Evolutionary conservation across 2,797 vertebrate genomes (phyloP).

Genomic region (Enteromius fasciolatus): DNA sequence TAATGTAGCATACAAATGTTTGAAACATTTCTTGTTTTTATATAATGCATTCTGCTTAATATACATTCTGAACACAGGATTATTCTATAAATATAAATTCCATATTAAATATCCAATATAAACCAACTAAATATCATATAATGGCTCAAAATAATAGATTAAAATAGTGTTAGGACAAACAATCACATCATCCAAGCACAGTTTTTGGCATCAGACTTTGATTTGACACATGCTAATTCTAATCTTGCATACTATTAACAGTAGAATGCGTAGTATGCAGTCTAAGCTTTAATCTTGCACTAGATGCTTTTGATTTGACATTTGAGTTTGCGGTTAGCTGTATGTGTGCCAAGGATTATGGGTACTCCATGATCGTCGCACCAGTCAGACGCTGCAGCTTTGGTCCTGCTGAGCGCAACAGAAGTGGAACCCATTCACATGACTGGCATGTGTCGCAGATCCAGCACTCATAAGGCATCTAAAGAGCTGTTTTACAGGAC

Average conservation of each 20-base stretch:
- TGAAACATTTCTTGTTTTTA: neutral
- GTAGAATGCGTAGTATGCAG: neutral
- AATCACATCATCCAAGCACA: neutral
- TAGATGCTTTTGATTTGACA: conserved; percentile 12
- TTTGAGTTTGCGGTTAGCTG: neutral
- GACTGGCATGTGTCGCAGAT: conserved; percentile 57
- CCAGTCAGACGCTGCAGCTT: neutral
- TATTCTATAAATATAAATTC: neutral
- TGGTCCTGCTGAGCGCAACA: conserved; percentile 25
- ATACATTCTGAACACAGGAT: neutral
- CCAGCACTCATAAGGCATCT: conserved; percentile 59
- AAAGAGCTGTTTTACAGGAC: conserved; percentile 72
- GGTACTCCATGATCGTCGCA: conserved; percentile 3
- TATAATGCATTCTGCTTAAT: conserved; percentile 11
- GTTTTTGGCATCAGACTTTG: neutral
- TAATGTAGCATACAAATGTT: neutral
- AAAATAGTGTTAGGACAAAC: neutral
- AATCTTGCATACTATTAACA: neutral
- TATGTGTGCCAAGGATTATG: neutral
- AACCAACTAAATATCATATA: neutral
- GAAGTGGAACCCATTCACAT: conserved; percentile 49
- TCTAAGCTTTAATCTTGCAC: neutral
- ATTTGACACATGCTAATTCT: neutral
- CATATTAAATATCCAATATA: neutral
- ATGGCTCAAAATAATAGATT: neutral